Conservation (phyloP, 2,797 vertebrate genomes). For the Oophaga sylvatica region DNA sequence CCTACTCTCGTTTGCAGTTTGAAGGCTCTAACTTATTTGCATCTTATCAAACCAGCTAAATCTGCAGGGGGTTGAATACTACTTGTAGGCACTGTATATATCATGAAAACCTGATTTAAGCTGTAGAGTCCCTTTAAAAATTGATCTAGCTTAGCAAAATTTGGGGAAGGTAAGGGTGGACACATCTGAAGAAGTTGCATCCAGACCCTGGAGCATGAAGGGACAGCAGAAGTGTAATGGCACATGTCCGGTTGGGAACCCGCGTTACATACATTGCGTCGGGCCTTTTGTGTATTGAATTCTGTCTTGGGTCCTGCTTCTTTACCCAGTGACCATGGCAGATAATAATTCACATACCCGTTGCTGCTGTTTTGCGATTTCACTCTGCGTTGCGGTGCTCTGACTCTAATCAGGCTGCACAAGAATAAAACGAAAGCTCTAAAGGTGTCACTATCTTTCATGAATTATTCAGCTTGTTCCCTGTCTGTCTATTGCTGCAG, state of each 20-base stretch:
- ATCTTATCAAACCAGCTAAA: too few species aligned
- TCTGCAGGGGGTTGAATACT: too few species aligned
- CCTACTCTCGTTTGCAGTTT: too few species aligned
- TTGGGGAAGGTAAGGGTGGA: too few species aligned
- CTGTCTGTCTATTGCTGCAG: slow-evolving; percentile 5
- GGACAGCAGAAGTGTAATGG: not conserved
- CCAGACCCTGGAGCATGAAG: not conserved
- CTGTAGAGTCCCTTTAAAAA: too few species aligned
- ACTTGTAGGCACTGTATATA: too few species aligned
- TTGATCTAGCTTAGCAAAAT: too few species aligned
- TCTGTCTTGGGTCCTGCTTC: not conserved
- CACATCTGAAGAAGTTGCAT: not conserved
- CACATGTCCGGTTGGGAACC: not conserved
- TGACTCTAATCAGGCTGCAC: slow-evolving; percentile 21
- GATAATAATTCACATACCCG: not conserved
- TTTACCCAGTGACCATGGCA: not conserved
- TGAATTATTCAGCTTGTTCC: slow-evolving; percentile 40
- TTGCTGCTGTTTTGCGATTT: slow-evolving; percentile 12
- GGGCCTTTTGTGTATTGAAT: not conserved
- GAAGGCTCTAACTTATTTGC: too few species aligned
- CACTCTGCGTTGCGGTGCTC: not conserved
- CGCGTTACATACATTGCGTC: not conserved
- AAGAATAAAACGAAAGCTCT: slow-evolving; percentile 15
- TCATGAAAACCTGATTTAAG: too few species aligned
- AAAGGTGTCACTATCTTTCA: slow-evolving; percentile 33